phyloP scores from a whole-genome alignment of 2,797 vertebrate species.

The Chromobotia macracanthus region DNA sequence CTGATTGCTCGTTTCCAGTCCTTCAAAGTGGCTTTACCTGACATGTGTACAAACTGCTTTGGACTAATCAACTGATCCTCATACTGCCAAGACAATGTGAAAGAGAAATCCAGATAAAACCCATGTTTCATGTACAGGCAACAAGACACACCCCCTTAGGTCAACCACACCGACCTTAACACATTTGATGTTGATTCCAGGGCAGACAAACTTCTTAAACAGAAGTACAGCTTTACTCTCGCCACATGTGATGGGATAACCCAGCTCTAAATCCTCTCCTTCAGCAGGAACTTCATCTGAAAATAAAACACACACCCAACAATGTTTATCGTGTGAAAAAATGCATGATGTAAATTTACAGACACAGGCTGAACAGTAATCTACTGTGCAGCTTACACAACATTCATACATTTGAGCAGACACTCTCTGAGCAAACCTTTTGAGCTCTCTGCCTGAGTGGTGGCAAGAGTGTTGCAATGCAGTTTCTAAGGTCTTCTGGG shows the following conservation, averaged over 20 bases:
- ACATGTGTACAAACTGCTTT: slow-evolving; percentile 97
- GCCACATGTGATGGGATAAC: slow-evolving; percentile 95
- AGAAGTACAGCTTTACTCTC: slow-evolving; percentile 94
- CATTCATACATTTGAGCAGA: slow-evolving; percentile 12
- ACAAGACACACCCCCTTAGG: not conserved
- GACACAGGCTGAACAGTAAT: not conserved
- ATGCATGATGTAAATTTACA: not conserved
- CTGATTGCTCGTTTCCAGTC: slow-evolving; percentile 99
- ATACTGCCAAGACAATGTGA: slow-evolving; percentile 76
- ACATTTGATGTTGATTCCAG: slow-evolving; percentile 98
- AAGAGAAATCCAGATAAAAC: not conserved
- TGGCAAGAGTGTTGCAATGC: not conserved
- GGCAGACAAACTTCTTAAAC: slow-evolving; percentile 98
- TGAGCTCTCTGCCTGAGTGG: too few relatives aligned
- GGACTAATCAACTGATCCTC: slow-evolving; percentile 97
- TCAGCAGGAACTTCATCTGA: slow-evolving; percentile 66
- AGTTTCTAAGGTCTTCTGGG: not conserved
- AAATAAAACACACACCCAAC: slow-evolving; percentile 16
- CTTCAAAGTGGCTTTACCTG: slow-evolving; percentile 96
- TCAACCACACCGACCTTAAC: slow-evolving; percentile 85
- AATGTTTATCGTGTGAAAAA: not conserved
- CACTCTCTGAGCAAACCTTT: not conserved
- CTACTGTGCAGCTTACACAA: not conserved
- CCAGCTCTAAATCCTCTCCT: slow-evolving; percentile 84
- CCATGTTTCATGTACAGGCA: not conserved